These are phyloP conservation scores for Aplocera efformata DNA, from an alignment of 2,888 invertebrate species.

Conservation along the genomic window DNA sequence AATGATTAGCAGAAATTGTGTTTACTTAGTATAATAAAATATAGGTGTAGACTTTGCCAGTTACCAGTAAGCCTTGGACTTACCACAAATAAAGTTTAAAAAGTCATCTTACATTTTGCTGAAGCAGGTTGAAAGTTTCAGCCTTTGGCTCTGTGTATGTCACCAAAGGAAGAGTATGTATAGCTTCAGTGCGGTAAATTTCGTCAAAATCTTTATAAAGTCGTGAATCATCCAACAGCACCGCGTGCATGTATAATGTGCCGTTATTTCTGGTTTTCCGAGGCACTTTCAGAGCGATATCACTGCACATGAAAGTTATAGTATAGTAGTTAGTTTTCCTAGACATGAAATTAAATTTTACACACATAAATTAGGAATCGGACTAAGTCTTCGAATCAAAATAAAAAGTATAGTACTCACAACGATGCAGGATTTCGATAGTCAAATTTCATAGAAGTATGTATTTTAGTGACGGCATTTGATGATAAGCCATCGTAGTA, in stretches of 20 bases:
- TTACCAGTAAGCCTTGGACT: too few relatives aligned
- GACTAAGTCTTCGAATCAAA: neutral
- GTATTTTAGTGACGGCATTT: conserved; percentile 77
- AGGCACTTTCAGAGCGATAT: conserved; percentile 85
- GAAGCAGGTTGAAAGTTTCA: conserved; percentile 85
- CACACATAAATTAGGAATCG: too few relatives aligned
- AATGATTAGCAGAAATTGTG: too few relatives aligned
- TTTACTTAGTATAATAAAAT: too few relatives aligned
- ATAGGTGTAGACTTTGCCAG: too few relatives aligned
- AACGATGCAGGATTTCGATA: conserved; percentile 74
- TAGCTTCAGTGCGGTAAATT: conserved; percentile 80
- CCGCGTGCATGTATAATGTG: conserved; percentile 88
- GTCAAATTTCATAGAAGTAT: conserved; percentile 83
- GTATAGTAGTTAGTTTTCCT: neutral
- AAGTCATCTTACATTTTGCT: conserved; percentile 56
- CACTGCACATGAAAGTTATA: conserved; percentile 64
- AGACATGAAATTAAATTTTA: too few relatives aligned
- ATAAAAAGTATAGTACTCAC: conserved; percentile 42
- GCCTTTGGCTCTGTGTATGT: conserved; percentile 88
- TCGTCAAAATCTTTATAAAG: conserved; percentile 78
- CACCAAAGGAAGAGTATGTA: conserved; percentile 85
- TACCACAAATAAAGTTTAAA: conserved; percentile 1
- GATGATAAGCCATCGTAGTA: conserved; percentile 65
- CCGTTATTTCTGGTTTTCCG: conserved; percentile 90
- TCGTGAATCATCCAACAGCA: conserved; percentile 77